Evolutionary conservation across 2,888 invertebrate genomes (phyloP), one percentile per base, ranked within the genome.

Genomic region (Aleiodes testaceus): DNA sequence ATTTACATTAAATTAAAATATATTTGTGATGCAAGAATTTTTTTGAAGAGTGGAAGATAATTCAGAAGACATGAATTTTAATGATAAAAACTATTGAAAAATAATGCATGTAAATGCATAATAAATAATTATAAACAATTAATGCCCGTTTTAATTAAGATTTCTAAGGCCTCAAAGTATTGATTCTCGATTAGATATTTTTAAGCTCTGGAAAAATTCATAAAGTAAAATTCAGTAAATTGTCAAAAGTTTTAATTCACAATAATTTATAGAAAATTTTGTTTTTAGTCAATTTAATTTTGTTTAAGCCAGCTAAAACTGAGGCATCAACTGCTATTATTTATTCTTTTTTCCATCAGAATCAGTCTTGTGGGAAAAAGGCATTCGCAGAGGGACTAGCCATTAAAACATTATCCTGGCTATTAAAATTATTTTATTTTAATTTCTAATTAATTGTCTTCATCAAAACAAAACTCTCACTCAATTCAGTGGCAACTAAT

Each of bases 341-440:
- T 36, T 36, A 36, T 36, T 36, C 36, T 36, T 36, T 36, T 36
- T 36, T 36, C 63, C 53, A 55, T 65, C 67, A 72, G 70, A 66
- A 69, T 77, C 74, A 77, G 75, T 77, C 75, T 77, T 75, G 52
- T 70, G 66, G 73, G 70, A 69, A 71, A 69, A 76, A 74, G 74
- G 76, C 76, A 68, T 72, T 75, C 70, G 49, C 69, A 72, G 67
- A 69, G 64, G 61, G 69, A 52, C 61, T 68, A 72, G 66, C 69
- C 66, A 72, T 71, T 74, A 36, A 45, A 74, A 70, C 55, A 50
- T 53, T 64, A 72, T 73, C 26, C 55, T 66, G 75, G 70, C 74
- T 74, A 72, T 69, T 67, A 77, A 71, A 30, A 42, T 52, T 22
- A 6, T 18, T 20, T 18, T 26, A 3, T 26, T 11, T 52, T 22